Percentiles rank a stretch among this genome's conserved stretches.
phyloP scores from a whole-genome alignment of 2,888 invertebrate species.

The Drosophila mayaguana region DNA sequence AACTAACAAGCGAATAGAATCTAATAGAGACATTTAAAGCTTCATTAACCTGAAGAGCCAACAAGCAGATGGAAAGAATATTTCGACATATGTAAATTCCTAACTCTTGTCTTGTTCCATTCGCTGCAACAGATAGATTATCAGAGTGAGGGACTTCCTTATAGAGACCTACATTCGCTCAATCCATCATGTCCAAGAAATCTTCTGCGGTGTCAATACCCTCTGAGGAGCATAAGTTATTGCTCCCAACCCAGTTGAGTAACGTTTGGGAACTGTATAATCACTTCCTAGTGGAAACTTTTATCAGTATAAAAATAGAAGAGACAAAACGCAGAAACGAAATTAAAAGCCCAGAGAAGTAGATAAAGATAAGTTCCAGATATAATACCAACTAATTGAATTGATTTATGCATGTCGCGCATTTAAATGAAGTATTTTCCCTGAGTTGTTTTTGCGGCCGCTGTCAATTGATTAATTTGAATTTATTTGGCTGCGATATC shows the following conservation, averaged over 20 bases:
- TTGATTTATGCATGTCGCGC: conserved; percentile 78
- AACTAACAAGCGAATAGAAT: background rate
- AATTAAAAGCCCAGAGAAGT: background rate
- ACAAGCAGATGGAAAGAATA: too few relatives aligned
- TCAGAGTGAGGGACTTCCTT: background rate
- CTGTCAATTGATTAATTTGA: conserved; percentile 69
- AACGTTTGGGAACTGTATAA: conserved; percentile 14
- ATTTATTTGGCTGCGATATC: conserved; percentile 68
- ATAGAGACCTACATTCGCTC: background rate
- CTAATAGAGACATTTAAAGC: background rate
- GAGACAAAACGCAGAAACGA: background rate
- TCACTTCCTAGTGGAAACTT: conserved; percentile 19
- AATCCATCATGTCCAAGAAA: background rate
- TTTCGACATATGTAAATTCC: too few relatives aligned
- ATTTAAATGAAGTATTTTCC: conserved; percentile 65
- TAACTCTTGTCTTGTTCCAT: too few relatives aligned
- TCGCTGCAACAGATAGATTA: too few relatives aligned
- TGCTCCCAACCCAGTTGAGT: background rate
- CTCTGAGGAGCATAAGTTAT: background rate
- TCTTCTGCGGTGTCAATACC: background rate
- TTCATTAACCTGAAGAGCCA: too few relatives aligned
- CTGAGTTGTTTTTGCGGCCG: conserved; percentile 23
- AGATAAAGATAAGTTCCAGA: conserved; percentile 14
- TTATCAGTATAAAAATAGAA: background rate
- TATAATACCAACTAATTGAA: conserved; percentile 75